Percentiles rank a stretch among this genome's conserved stretches.
Conservation (phyloP, 2,888 invertebrate genomes). For the Caenorhabditis virilis region DNA sequence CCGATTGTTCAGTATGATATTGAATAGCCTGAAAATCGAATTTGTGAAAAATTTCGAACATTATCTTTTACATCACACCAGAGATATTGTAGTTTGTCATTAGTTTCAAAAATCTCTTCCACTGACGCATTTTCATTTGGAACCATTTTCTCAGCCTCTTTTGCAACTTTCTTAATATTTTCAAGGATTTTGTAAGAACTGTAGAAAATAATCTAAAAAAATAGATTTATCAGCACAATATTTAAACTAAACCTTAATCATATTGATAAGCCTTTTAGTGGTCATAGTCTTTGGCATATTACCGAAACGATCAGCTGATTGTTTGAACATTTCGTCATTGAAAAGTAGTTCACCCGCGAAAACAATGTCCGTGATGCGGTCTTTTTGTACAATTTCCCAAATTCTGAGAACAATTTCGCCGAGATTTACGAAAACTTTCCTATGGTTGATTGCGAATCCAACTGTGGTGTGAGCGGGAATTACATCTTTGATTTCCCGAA, state of each 20-base stretch:
- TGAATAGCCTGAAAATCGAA: slow-evolving; percentile 37
- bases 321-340: slow-evolving; percentile 51
- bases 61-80: slow-evolving; percentile 18
- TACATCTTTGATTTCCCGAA: slow-evolving; percentile 22
- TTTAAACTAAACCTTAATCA: slow-evolving; percentile 28
- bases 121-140: slow-evolving; percentile 10
- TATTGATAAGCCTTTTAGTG: slow-evolving; percentile 27
- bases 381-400: slow-evolving; percentile 63
- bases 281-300: slow-evolving; percentile 21
- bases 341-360: slow-evolving; percentile 56
- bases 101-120: slow-evolving; percentile 15
- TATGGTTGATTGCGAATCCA: slow-evolving; percentile 57
- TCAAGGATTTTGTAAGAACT: slow-evolving; percentile 25
- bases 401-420: slow-evolving; percentile 60
- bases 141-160: slow-evolving; percentile 9
- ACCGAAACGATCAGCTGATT: slow-evolving; percentile 34
- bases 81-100: slow-evolving; percentile 19
- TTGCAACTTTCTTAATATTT: slow-evolving; percentile 26
- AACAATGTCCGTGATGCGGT: slow-evolving; percentile 53
- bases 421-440: slow-evolving; percentile 70
- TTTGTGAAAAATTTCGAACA: too few relatives aligned
- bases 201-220: slow-evolving; percentile 35
- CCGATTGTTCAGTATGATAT: slow-evolving; percentile 48
- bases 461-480: slow-evolving; percentile 30
- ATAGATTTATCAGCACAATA: slow-evolving; percentile 1